Evolutionary conservation across 2,797 vertebrate genomes (phyloP).

Genomic region (Urosaurus nigricauda): DNA sequence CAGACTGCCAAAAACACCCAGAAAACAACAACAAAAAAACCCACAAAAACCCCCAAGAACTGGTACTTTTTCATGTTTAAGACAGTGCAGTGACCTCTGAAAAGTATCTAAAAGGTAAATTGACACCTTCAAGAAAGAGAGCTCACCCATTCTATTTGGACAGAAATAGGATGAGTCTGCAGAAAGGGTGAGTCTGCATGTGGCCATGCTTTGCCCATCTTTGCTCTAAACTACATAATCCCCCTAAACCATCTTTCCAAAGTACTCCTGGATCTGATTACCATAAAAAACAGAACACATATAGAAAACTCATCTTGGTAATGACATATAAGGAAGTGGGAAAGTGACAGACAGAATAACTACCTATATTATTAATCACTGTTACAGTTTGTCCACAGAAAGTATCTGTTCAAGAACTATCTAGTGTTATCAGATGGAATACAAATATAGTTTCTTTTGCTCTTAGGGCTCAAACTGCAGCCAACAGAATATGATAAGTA

Average conservation of each 20-base stretch:
- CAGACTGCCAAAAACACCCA: too few relatives aligned
- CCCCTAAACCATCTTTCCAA: neutral
- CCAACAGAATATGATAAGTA: neutral
- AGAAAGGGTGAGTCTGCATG: too few relatives aligned
- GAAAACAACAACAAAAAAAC: too few relatives aligned
- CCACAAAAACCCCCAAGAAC: too few relatives aligned
- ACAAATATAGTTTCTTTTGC: neutral
- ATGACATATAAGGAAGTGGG: too few relatives aligned
- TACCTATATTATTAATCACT: neutral
- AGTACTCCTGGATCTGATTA: neutral
- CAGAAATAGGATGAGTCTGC: too few relatives aligned
- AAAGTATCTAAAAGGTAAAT: too few relatives aligned
- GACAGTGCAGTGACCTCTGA: too few relatives aligned
- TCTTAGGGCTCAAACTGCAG: neutral
- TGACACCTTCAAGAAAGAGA: too few relatives aligned
- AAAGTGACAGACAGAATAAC: neutral
- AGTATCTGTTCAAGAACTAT: neutral
- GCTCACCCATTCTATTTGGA: too few relatives aligned
- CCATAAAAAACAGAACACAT: neutral
- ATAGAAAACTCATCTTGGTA: neutral
- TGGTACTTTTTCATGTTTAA: too few relatives aligned
- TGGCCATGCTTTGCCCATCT: too few relatives aligned
- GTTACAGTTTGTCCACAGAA: neutral
- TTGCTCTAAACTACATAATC: neutral
- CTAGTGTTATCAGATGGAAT: neutral